Base-by-base conservation (phyloP, 2,888 invertebrate genomes). In the Chymomyza caudatula region DNA sequence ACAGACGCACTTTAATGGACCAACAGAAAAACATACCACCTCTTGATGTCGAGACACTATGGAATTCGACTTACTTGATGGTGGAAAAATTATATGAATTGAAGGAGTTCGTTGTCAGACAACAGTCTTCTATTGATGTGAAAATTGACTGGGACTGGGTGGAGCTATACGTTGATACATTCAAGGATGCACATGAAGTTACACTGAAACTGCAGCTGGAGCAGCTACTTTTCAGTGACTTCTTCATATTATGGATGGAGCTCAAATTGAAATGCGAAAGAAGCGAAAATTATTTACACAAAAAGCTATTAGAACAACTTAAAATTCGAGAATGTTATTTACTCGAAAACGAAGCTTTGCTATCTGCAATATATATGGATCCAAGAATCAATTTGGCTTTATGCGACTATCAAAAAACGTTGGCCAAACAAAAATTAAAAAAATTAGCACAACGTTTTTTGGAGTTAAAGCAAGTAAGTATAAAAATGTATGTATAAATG, bases 61-160 rank as follows among this genome's bases (percentile, higher is more conserved):
- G 61, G 65, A 71, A 68, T 59, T 65, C 63, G 4, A 69, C 64
- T 19, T 68, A 65, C 54, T 55, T 47, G 23, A 71, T 66, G 68
- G 11, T 71, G 2, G 53, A 58, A 60, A 65, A 71, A 58, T 54
- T 66, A 37, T 52, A 59, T 15, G 63, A 70, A 4, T 61, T 65
- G 29, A 70, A 63, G 15, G 56, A 60, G 4, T 57, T 58, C 13
- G 23, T 63, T 15, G 44, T 47, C 11, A 52, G n/a, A n/a, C n/a
- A n/a, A 3, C 44, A 63, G 42, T 44, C 61, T 54, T 29, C 23
- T 19, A 59, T 58, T 29, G 15, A 15, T 55, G 23, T 64, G 3
- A 37, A 55, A 17, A 37, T 37, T 11, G 59, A 64, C 20, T 64
- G 64, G 43, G 59, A 64, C 15, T 64, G 60, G 67, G 44, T 67